These are phyloP conservation scores for Luehdorfia chinensis DNA, from an alignment of 1,140 invertebrate genomes.

Conservation along the genomic window DNA sequence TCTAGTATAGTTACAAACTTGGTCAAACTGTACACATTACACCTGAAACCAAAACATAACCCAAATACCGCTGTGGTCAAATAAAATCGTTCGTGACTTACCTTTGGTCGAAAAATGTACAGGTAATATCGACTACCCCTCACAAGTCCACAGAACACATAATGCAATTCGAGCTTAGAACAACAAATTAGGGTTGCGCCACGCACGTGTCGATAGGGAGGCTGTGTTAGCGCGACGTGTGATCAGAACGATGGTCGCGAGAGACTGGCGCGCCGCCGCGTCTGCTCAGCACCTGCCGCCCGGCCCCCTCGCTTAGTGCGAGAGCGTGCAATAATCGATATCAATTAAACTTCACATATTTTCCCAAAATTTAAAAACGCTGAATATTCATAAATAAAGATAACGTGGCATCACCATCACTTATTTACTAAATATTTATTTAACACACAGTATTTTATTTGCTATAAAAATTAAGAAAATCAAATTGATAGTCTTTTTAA, in stretches of 20 bases:
- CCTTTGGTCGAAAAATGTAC: conserved; percentile 29
- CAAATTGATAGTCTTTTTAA: too few relatives aligned
- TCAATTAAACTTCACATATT: conserved; percentile 35
- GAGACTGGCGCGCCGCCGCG: conserved; percentile 71
- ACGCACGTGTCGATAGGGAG: conserved; percentile 58
- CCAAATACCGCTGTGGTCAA: conserved; percentile 24
- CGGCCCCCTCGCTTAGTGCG: conserved; percentile 64
- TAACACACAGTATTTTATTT: too few relatives aligned
- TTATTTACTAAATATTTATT: too few relatives aligned
- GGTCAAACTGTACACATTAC: too few relatives aligned
- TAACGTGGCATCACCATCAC: too few relatives aligned
- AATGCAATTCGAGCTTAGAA: conserved; percentile 52
- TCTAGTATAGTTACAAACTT: too few relatives aligned
- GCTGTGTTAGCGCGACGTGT: conserved; percentile 51
- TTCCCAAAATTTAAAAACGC: too few relatives aligned
- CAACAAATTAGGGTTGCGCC: conserved; percentile 61
- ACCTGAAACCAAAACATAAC: conserved; percentile 27
- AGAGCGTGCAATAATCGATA: conserved; percentile 52
- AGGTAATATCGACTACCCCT: conserved; percentile 33
- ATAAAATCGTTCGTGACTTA: conserved; percentile 32
- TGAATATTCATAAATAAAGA: too few relatives aligned
- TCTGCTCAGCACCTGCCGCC: conserved; percentile 67
- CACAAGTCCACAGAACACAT: conserved; percentile 53
- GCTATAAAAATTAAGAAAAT: too few relatives aligned
- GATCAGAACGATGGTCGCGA: conserved; percentile 49